Conservation (phyloP, 2,113 vertebrate genomes). For the Xiphophorus maculatus region DNA sequence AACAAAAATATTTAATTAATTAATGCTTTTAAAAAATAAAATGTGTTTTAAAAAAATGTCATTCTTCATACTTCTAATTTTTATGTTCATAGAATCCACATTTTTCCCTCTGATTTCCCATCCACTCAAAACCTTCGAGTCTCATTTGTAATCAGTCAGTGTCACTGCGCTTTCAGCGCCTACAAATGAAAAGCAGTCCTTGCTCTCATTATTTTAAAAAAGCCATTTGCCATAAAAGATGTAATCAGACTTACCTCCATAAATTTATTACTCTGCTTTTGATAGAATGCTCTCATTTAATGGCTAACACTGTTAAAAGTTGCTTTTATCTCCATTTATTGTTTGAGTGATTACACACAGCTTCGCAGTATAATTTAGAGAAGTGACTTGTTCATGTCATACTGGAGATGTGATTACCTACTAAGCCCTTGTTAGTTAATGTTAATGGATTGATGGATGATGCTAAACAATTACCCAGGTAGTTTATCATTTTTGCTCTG, state of each 20-base stretch:
- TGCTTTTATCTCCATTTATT: neutral
- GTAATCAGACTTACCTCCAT: slow-evolving; percentile 21
- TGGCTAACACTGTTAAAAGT: slow-evolving; percentile 2
- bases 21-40: neutral
- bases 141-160: slow-evolving; percentile 2
- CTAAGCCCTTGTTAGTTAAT: neutral
- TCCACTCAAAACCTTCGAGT: neutral
- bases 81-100: neutral
- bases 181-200: slow-evolving; percentile 21
- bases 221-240: slow-evolving; percentile 29
- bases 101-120: neutral
- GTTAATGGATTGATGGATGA: neutral
- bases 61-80: neutral
- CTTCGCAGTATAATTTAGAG: neutral
- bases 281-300: neutral
- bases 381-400: slow-evolving; percentile 14
- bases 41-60: neutral
- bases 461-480: slow-evolving; percentile 1
- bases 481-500: slow-evolving; percentile 7
- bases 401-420: slow-evolving; percentile 2
- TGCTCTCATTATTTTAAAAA: slow-evolving; percentile 7
- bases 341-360: slow-evolving; percentile 8
- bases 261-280: slow-evolving; percentile 16
- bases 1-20: neutral
- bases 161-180: slow-evolving; percentile 2